A percentile compares a stretch with the other conserved stretches of the same genome.
phyloP scores from a whole-genome alignment of 2,888 invertebrate species.

The Schrankia costaestrigalis region DNA sequence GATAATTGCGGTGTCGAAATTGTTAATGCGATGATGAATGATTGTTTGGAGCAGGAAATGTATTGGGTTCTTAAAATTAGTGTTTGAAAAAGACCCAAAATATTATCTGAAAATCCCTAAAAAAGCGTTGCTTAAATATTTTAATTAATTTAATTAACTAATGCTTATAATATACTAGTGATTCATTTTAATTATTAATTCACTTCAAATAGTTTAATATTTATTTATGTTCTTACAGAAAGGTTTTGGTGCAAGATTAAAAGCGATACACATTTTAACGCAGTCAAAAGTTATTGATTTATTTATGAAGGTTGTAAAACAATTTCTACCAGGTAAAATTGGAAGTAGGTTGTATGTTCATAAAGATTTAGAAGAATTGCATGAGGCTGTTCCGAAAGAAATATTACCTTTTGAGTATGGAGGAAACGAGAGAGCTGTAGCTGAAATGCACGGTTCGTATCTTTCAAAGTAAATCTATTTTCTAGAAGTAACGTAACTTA shows the following conservation, averaged over 20 bases:
- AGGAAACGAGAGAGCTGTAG: constrained; percentile 33
- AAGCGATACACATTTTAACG: constrained; percentile 38
- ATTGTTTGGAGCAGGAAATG: neutral
- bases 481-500: neutral
- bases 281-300: constrained; percentile 40
- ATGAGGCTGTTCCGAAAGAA: constrained; percentile 30
- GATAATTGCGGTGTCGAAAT: too few species aligned
- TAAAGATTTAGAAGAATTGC: constrained; percentile 27
- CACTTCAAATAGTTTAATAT: neutral
- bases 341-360: constrained; percentile 30
- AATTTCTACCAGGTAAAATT: constrained; percentile 39
- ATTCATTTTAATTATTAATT: too few species aligned
- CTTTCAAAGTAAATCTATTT: too few species aligned
- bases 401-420: constrained; percentile 40
- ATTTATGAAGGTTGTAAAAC: constrained; percentile 37
- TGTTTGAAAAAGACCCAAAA: neutral
- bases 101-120: neutral
- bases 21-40: too few species aligned
- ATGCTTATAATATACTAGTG: too few species aligned
- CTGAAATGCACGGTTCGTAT: too few species aligned
- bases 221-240: constrained; percentile 31
- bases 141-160: too few species aligned
- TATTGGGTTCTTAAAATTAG: neutral
- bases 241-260: constrained; percentile 37
- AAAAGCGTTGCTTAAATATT: neutral